A percentile compares a stretch with the other conserved stretches of the same genome.
phyloP scores from a whole-genome alignment of 2,888 invertebrate genomes.

The Agonopterix heracliana region DNA sequence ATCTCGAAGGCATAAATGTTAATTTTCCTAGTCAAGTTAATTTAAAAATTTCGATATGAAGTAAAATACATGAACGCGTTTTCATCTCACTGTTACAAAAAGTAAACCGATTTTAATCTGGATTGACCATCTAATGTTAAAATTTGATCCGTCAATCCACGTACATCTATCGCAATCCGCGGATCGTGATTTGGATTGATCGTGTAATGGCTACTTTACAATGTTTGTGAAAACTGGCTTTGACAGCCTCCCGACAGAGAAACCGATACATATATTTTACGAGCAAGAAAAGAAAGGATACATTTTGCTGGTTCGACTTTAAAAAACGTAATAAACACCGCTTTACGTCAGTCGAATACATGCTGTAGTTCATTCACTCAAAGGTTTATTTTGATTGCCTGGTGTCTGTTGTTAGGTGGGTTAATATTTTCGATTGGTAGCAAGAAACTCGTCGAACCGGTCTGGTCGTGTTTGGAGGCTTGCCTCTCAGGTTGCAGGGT shows the following conservation, averaged over 20 bases:
- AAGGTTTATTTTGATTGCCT: too few species aligned
- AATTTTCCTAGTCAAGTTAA: too few species aligned
- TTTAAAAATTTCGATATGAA: too few species aligned
- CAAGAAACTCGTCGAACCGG: conserved; percentile 39
- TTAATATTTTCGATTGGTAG: conserved; percentile 19
- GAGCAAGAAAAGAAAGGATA: conserved; percentile 18
- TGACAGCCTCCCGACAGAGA: conserved; percentile 44
- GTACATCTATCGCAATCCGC: too few species aligned
- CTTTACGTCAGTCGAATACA: background rate
- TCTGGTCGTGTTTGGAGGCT: conserved; percentile 54
- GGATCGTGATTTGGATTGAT: too few species aligned
- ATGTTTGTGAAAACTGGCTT: conserved; percentile 56
- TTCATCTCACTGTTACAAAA: too few species aligned
- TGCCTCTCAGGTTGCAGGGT: conserved; percentile 46
- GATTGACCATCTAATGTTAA: too few species aligned
- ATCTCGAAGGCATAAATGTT: too few species aligned
- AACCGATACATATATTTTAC: conserved; percentile 6
- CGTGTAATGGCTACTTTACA: conserved; percentile 19
- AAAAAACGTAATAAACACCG: background rate
- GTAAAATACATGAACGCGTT: too few species aligned
- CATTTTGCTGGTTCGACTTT: conserved; percentile 13
- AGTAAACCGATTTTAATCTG: too few species aligned
- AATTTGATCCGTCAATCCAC: too few species aligned
- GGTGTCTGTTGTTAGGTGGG: conserved; percentile 9
- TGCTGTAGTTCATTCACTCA: too few species aligned